Evolutionary conservation across 2,888 invertebrate genomes (phyloP), one percentile per base, ranked within the genome.

Genomic region (Prosapia bicincta): DNA sequence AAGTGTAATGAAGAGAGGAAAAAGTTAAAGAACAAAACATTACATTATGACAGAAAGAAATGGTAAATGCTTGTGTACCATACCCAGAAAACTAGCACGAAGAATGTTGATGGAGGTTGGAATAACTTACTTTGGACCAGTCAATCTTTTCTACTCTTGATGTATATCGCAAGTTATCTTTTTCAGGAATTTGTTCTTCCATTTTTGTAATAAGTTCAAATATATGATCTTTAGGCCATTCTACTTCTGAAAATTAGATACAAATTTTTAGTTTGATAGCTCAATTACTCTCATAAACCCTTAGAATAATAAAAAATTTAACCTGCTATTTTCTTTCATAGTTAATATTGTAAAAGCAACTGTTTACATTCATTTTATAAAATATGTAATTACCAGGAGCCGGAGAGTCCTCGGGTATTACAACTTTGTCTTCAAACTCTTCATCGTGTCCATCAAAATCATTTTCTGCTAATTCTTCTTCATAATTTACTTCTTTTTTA

Each of bases 91-190:
- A n/a, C n/a, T n/a, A n/a, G n/a, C n/a, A n/a, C n/a, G n/a, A n/a
- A n/a, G n/a, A n/a, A n/a, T n/a, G n/a, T n/a, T n/a, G n/a, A n/a
- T n/a, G n/a, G n/a, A n/a, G n/a, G n/a, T n/a, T n/a, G n/a, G n/a
- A n/a, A n/a, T n/a, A 71, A 81, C 80, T 82, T 81, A 86, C 85
- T 74, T 84, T 83, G 66, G 85, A 83, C 88, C 88, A 88, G 76
- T 86, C 84, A 9, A 88, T 78, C 79, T 85, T 85, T 71, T 85
- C 85, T 0, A 83, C 83, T 78, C 87, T 81, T 23, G 85, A 85
- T 67, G 83, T 82, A 80, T 84, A 86, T 28, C 85, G 83, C 66
- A 86, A 82, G n/a, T 79, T 82, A 79, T 88, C 88, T 78, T 85
- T 83, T 70, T 83, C 82, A 2, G 88, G 88, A 72, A 88, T 82